phyloP scores from a whole-genome alignment of 2,113 vertebrate genomes.

The Eonycteris spelaea region DNA sequence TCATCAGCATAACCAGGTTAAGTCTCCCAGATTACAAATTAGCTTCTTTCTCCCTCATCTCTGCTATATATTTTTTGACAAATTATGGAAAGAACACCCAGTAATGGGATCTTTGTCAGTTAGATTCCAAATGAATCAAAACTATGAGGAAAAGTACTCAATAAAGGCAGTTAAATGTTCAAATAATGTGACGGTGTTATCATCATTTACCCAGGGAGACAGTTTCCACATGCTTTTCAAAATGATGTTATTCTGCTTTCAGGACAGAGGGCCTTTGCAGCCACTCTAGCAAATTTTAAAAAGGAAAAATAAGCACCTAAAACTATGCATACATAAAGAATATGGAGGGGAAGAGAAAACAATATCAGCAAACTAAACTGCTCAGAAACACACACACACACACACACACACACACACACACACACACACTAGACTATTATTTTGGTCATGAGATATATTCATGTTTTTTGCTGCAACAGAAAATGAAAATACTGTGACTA shows the following conservation, averaged over 20 bases:
- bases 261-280: background rate
- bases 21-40: conserved; percentile 82
- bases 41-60: conserved; percentile 74
- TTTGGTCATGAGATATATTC: background rate
- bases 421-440: background rate
- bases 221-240: conserved; percentile 76
- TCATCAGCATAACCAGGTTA: conserved; percentile 79
- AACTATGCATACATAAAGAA: background rate
- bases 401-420: background rate
- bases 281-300: conserved; percentile 18
- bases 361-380: background rate
- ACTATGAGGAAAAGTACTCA: conserved; percentile 81
- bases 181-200: conserved; percentile 81
- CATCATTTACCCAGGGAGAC: conserved; percentile 81
- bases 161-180: conserved; percentile 84
- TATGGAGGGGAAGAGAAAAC: background rate
- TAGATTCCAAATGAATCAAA: conserved; percentile 86
- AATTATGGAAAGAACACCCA: conserved; percentile 82
- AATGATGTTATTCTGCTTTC: conserved; percentile 61
- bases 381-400: background rate
- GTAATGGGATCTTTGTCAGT: conserved; percentile 81
- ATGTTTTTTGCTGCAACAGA: background rate
- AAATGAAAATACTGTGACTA: background rate
- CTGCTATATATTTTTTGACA: conserved; percentile 79
- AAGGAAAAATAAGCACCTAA: conserved; percentile 35